These are phyloP conservation scores for Mus pahari DNA, from an alignment of 2,113 vertebrate species.

Conservation along the genomic window DNA sequence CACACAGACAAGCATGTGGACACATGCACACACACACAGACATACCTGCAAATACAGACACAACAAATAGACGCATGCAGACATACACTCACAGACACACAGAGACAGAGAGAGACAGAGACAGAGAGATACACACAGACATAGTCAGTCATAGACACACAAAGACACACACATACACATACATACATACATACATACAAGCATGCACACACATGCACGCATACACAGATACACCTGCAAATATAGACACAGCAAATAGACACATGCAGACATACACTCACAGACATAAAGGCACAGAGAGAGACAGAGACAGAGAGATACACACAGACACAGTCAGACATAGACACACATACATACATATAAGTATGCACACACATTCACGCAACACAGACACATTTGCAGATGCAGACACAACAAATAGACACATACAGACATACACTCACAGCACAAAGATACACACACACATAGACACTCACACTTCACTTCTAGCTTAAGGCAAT, in stretches of 20 bases:
- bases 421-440: neutral
- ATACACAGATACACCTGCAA: no score
- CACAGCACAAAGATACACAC: no score
- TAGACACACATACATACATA: neutral
- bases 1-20: neutral
- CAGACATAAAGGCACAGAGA: neutral
- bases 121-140: neutral
- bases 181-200: neutral
- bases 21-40: no score
- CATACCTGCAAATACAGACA: neutral
- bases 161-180: neutral
- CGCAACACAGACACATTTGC: no score
- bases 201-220: fast-evolving
- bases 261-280: neutral
- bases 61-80: neutral
- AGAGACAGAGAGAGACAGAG: neutral
- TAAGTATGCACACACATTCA: neutral
- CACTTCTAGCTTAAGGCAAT: neutral
- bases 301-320: no score
- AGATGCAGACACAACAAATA: neutral
- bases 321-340: neutral
- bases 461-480: neutral
- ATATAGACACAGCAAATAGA: neutral
- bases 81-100: no score
- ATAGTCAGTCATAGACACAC: neutral